phyloP scores from a whole-genome alignment of 2,888 invertebrate genomes.

The Sphaeridia pumilis region DNA sequence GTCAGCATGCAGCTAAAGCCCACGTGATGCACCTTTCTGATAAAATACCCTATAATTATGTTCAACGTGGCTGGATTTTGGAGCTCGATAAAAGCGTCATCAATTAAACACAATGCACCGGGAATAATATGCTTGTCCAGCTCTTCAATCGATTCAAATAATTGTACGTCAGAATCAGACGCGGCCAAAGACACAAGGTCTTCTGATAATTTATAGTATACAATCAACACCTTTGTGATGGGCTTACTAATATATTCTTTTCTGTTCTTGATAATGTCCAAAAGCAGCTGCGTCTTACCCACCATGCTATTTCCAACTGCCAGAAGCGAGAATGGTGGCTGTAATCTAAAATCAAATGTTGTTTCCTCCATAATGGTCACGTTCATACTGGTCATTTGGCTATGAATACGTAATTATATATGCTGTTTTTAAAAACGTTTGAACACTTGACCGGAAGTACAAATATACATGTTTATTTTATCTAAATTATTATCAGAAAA shows the following conservation, averaged over 20 bases:
- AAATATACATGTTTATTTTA: neutral
- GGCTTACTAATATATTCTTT: neutral
- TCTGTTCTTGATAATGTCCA: neutral
- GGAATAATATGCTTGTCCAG: neutral
- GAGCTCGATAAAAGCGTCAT: neutral
- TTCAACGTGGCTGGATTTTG: neutral
- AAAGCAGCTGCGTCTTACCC: neutral
- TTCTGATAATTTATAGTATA: neutral
- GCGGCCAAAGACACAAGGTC: neutral
- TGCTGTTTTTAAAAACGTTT: neutral
- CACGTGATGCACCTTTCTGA: neutral
- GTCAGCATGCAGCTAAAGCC: neutral
- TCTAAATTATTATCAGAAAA: too few species aligned
- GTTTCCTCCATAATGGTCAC: neutral
- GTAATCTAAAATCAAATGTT: neutral
- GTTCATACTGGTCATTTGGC: too few species aligned
- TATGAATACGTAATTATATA: neutral
- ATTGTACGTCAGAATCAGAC: neutral
- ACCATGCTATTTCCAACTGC: neutral
- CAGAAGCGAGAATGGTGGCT: neutral
- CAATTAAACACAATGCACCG: neutral
- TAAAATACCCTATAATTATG: neutral
- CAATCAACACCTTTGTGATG: neutral
- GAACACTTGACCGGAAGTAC: neutral
- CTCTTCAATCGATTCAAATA: neutral